A percentile compares a stretch with the other conserved stretches of the same genome.
phyloP scores from a whole-genome alignment of 2,797 vertebrate species.

The Gallirallus australis region DNA sequence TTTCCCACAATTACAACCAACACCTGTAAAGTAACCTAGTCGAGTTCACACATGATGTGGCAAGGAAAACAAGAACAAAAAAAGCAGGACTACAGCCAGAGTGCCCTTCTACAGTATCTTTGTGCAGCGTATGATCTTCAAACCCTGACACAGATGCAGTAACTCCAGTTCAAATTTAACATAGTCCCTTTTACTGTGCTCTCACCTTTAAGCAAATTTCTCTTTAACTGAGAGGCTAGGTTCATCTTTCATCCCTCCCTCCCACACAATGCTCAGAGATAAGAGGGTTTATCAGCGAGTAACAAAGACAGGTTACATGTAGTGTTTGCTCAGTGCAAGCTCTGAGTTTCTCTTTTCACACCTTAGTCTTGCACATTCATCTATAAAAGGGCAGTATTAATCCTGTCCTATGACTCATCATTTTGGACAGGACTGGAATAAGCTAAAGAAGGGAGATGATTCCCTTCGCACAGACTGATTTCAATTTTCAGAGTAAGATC shows the following conservation, averaged over 20 bases:
- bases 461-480: neutral
- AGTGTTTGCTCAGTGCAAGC: neutral
- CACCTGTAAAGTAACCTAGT: neutral
- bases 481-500: neutral
- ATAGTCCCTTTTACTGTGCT: neutral
- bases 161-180: neutral
- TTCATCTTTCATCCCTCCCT: conserved; percentile 16
- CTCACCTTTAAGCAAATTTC: conserved; percentile 9
- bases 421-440: neutral
- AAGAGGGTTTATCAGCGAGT: conserved; percentile 4
- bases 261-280: neutral
- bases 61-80: neutral
- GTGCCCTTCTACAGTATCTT: neutral
- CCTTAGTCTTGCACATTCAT: neutral
- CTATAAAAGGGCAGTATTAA: neutral
- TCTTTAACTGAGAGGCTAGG: neutral
- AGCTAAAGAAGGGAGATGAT: neutral
- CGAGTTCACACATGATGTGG: neutral
- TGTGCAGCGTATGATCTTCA: neutral
- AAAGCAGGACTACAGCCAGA: neutral
- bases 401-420: neutral
- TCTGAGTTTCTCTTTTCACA: neutral
- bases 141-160: neutral
- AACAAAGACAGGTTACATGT: neutral
- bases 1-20: neutral